phyloP scores from a whole-genome alignment of 2,113 vertebrate genomes.

The human (Homo sapiens) region GRCh38 chr9:9321001-9321500 shows the following conservation, averaged over 20 bases:
- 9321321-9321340: too few relatives aligned
- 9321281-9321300: too few relatives aligned
- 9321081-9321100: neutral
- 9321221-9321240: neutral
- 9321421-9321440: too few relatives aligned
- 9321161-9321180: neutral
- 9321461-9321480: too few relatives aligned
- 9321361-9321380: too few relatives aligned
- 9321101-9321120: neutral
- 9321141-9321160: neutral
- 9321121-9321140: neutral
- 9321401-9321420: too few relatives aligned
- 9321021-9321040: neutral
- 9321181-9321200: neutral
- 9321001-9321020: neutral
- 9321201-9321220: neutral
- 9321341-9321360: too few relatives aligned
- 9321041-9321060: neutral
- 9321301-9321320: too few relatives aligned
- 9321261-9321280: neutral
- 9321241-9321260: neutral
- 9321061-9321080: neutral
- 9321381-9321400: too few relatives aligned
- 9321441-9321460: too few relatives aligned
- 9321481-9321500: too few relatives aligned